phyloP scores from a whole-genome alignment of 2,888 invertebrate genomes.

The Tenthredo distinguenda region DNA sequence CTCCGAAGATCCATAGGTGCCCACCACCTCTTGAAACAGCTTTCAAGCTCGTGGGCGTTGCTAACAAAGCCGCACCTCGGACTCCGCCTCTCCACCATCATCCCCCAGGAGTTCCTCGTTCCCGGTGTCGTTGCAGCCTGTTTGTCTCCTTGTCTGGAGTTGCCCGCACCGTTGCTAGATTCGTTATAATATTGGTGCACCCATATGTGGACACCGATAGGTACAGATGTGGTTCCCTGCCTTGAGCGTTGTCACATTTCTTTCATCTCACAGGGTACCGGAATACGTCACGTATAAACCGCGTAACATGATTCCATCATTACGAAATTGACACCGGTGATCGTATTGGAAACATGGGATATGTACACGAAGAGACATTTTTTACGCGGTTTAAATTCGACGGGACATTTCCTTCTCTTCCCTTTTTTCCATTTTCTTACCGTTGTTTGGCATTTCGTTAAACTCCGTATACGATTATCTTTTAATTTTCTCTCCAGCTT shows the following conservation, averaged over 20 bases:
- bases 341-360: not conserved
- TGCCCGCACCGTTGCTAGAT: not conserved
- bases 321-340: conserved; percentile 20
- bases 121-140: conserved; percentile 43
- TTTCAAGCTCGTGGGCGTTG: conserved; percentile 73
- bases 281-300: not conserved
- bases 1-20: conserved; percentile 70
- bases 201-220: not conserved
- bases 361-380: not conserved
- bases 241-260: not conserved
- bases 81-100: conserved; percentile 72
- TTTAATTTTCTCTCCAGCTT: not conserved
- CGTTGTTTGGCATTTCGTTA: not conserved
- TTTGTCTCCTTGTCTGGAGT: conserved; percentile 26
- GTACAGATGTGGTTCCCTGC: not conserved
- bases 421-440: not conserved
- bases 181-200: not conserved
- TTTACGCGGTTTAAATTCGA: not conserved
- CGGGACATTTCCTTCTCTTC: not conserved
- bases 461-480: not conserved
- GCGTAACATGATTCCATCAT: conserved; percentile 32
- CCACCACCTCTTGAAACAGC: conserved; percentile 62
- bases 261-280: not conserved
- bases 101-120: conserved; percentile 60
- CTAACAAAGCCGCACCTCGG: conserved; percentile 73